Evolutionary conservation across 2,888 invertebrate genomes (phyloP).

Genomic region (Tenthredo scrophulariae): DNA sequence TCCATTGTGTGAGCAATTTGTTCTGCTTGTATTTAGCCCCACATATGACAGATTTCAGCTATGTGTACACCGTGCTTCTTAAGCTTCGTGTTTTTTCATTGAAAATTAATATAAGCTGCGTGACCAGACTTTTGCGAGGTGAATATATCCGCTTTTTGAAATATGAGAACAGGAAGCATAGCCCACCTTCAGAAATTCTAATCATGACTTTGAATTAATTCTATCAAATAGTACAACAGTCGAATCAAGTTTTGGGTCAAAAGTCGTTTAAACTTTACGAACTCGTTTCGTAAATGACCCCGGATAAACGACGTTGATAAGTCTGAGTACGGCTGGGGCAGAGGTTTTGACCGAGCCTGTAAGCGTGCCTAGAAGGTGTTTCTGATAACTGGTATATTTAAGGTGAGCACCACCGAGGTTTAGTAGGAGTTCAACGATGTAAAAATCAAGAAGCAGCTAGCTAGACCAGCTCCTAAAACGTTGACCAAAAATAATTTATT

Average conservation of each 20-base stretch:
- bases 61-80: neutral
- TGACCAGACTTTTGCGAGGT: neutral
- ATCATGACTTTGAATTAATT: slow-evolving; percentile 18
- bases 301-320: slow-evolving; percentile 39
- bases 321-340: neutral
- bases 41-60: neutral
- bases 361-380: slow-evolving; percentile 49
- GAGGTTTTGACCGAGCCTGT: slow-evolving; percentile 29
- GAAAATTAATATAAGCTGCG: neutral
- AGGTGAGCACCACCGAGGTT: neutral
- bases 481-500: slow-evolving; percentile 50
- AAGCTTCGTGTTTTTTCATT: neutral
- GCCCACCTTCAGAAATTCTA: neutral
- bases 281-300: slow-evolving; percentile 33
- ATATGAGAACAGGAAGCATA: neutral
- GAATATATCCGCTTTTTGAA: neutral
- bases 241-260: slow-evolving; percentile 13
- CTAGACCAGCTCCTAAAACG: slow-evolving; percentile 35
- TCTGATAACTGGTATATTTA: slow-evolving; percentile 47
- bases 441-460: slow-evolving; percentile 30
- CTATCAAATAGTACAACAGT: slow-evolving; percentile 3
- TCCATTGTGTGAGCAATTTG: slow-evolving; percentile 49
- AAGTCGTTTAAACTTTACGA: slow-evolving; percentile 17
- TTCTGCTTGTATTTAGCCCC: slow-evolving; percentile 39
- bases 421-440: slow-evolving; percentile 1